Evolutionary conservation across 64 coral and sea anemone genomes (phyloP).

Genomic region (Stylophora pistillata): DNA sequence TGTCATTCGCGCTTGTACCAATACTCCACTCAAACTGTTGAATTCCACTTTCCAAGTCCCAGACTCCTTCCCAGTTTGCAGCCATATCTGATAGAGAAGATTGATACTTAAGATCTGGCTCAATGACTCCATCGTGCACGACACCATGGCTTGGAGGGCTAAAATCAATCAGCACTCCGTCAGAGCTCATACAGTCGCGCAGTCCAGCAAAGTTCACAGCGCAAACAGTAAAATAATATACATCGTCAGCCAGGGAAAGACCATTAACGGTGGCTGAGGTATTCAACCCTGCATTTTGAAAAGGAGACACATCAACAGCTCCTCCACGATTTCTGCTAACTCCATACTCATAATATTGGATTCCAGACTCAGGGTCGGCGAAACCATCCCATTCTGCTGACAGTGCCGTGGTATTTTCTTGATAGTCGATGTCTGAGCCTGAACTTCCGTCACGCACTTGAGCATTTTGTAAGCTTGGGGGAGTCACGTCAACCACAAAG

Average conservation of each 20-base stretch:
- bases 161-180: constrained; percentile 72
- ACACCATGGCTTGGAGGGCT: constrained; percentile 64
- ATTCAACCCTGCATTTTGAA: constrained; percentile 23
- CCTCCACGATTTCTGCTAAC: constrained; percentile 49
- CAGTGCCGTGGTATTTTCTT: constrained; percentile 13
- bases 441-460: constrained; percentile 63
- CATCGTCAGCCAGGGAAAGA: constrained; percentile 35
- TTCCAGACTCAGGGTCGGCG: constrained; percentile 54
- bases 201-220: constrained; percentile 62
- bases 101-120: constrained; percentile 74
- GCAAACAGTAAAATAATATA: constrained; percentile 62
- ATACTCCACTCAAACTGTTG: constrained; percentile 76
- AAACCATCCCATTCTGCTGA: constrained; percentile 68
- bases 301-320: constrained; percentile 10
- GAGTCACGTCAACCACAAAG: constrained; percentile 59
- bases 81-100: constrained; percentile 30
- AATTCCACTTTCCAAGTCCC: constrained; percentile 75
- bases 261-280: constrained; percentile 13
- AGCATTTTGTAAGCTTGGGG: constrained; percentile 38
- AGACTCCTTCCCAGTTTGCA: constrained; percentile 84
- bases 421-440: constrained; percentile 65
- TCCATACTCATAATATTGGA: constrained; percentile 49
- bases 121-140: constrained; percentile 72
- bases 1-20: constrained; percentile 41
- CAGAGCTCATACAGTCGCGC: constrained; percentile 51